Evolutionary conservation across 2,113 vertebrate species (phyloP).

Genomic region (Antigone vipio): DNA sequence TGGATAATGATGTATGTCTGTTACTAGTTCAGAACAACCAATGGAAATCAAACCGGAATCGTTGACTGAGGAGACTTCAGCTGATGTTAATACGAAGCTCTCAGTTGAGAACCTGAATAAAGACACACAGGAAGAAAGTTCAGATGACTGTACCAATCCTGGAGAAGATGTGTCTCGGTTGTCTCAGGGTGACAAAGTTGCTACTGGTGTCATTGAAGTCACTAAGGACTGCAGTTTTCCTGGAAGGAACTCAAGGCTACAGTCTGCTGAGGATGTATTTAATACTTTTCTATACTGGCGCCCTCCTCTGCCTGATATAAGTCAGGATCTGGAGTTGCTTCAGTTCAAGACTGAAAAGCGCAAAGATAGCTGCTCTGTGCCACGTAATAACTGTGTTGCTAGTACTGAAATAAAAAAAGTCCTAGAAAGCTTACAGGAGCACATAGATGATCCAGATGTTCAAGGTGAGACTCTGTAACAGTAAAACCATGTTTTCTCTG

Average conservation of each 20-base stretch:
- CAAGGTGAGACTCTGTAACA: constrained; percentile 75
- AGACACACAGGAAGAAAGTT: background rate
- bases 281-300: constrained; percentile 86
- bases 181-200: background rate
- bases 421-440: constrained; percentile 84
- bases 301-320: constrained; percentile 86
- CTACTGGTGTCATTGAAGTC: background rate
- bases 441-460: constrained; percentile 84
- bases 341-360: constrained; percentile 53
- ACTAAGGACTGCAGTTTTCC: background rate
- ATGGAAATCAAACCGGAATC: background rate
- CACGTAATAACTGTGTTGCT: constrained; percentile 70
- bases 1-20: background rate
- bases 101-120: background rate
- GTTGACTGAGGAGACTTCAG: background rate
- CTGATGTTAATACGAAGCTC: background rate
- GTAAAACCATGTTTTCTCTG: background rate
- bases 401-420: constrained; percentile 86
- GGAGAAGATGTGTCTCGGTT: background rate
- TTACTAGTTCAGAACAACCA: constrained; percentile 29
- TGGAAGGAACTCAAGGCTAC: background rate
- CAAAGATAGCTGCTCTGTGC: background rate
- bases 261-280: constrained; percentile 71
- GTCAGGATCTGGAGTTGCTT: constrained; percentile 82
- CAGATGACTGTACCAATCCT: background rate